Evolutionary conservation across 2,113 vertebrate species (phyloP).

Genomic region (Xenopus laevis): DNA sequence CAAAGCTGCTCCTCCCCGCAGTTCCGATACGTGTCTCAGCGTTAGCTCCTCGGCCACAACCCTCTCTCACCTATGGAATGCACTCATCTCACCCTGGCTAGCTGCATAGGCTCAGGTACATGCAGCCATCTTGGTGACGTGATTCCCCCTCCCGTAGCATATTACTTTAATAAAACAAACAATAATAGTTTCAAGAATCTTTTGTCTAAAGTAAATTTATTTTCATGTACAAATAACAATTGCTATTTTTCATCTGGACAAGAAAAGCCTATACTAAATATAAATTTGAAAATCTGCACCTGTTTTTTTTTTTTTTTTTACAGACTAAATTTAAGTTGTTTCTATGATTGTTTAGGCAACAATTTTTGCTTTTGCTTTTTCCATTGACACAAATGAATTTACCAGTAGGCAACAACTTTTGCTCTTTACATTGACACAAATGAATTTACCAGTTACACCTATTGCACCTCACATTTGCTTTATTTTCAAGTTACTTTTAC

Average conservation of each 20-base stretch:
- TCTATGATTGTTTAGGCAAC: not conserved
- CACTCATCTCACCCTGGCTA: no score
- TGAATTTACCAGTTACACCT: not conserved
- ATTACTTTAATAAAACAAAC: not conserved
- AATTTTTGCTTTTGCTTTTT: no score
- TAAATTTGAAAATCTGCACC: not conserved
- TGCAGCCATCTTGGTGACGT: no score
- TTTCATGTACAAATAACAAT: slow-evolving; percentile 16
- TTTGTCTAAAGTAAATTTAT: slow-evolving; percentile 4
- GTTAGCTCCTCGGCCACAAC: no score
- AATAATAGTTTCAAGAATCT: not conserved
- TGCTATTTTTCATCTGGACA: not conserved
- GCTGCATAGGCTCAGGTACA: no score
- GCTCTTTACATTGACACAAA: not conserved
- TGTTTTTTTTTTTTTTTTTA: not conserved
- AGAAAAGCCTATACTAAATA: slow-evolving; percentile 2
- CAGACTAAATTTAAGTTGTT: slow-evolving; percentile 4
- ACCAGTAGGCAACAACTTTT: no score
- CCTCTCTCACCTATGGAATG: no score
- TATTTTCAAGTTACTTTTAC: not conserved
- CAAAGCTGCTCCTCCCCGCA: no score
- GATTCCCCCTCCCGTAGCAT: no score
- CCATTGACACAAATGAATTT: no score
- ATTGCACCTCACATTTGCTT: not conserved
- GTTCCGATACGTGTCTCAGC: no score